A percentile compares a stretch with the other conserved stretches of the same genome.
These are phyloP conservation scores for Phasianus colchicus DNA, from an alignment of 2,113 vertebrate species.

Conservation along the genomic window DNA sequence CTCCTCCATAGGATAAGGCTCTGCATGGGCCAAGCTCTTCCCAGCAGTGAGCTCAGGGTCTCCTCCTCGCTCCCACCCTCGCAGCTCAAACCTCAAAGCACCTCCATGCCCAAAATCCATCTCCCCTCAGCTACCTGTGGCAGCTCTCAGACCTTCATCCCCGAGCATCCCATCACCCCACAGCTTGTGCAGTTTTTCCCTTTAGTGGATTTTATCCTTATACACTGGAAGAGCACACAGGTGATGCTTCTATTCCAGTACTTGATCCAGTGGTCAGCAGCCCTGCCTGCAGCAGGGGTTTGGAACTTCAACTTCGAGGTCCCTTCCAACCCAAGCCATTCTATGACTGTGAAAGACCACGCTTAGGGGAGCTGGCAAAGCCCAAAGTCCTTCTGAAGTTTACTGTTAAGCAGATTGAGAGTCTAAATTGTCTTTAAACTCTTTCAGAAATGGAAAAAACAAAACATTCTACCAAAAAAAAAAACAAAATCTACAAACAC, in stretches of 20 bases:
- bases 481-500: neutral
- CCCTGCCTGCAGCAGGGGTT: too few species aligned
- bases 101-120: neutral
- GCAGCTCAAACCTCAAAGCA: neutral
- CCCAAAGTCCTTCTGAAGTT: too few species aligned
- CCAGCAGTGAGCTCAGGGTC: neutral
- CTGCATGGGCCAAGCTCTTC: neutral
- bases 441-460: neutral
- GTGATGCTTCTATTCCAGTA: neutral
- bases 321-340: too few species aligned
- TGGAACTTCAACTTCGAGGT: too few species aligned
- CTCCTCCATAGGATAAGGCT: neutral
- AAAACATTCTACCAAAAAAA: too few species aligned
- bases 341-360: too few species aligned
- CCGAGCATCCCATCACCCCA: rapidly evolving
- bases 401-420: neutral
- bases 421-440: neutral
- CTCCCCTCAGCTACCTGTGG: neutral
- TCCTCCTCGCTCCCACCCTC: rapidly evolving
- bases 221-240: rapidly evolving
- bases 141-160: rapidly evolving
- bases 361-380: neutral
- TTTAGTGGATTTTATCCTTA: rapidly evolving
- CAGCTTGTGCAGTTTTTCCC: neutral
- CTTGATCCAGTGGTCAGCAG: too few species aligned